Evolutionary conservation across 2,888 invertebrate species (phyloP), one percentile per base, ranked within the genome.

Genomic region (Pyrgus malvae): DNA sequence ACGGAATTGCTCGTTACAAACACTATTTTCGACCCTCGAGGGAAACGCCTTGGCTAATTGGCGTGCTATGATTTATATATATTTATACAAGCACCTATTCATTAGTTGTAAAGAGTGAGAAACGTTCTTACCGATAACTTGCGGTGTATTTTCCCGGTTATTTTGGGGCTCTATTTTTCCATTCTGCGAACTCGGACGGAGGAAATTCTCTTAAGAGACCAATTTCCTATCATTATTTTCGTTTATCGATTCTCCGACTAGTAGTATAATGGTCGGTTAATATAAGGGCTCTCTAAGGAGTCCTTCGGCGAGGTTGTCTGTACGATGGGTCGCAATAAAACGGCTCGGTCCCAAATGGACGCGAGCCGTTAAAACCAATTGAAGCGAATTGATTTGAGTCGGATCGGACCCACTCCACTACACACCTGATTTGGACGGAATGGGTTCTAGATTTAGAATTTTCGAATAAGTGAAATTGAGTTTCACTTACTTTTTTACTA

Each of bases 171-270:
- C n/a, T 17, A 23, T 44, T 27, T 37, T 11, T 37, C 16, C 35
- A 14, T 21, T 21, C 16, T 27, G 17, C 27, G 14, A 7, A 27
- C 19, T 37, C 42, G 19, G 48, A 35, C n/a, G 14, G 14, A 41
- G 35, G 27, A 51, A 37, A 27, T 44, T 16, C 33, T 41, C 42
- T 27, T 21, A 44, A 33, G 44, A 37, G 37, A 35, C 44, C 51
- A 51, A 51, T 44, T 51, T 51, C 51, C 51, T 44, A 44, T 44
- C 42, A 51, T 51, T 44, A 51, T 51, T 44, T 51, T 51, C 51
- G 35, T 27, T 51, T 42, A 51, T 51, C 51, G 37, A 37, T 51
- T 51, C 44, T 3, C 42, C 35, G n/a, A 27, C 44, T 42, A 27
- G 16, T 17, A 25, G 41, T 14, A 44, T 42, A 51, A 51, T 51